Percentiles rank a stretch among this genome's conserved stretches.
Evolutionary conservation across 1,140 invertebrate species (phyloP).

Genomic region (Latrodectus geometricus): DNA sequence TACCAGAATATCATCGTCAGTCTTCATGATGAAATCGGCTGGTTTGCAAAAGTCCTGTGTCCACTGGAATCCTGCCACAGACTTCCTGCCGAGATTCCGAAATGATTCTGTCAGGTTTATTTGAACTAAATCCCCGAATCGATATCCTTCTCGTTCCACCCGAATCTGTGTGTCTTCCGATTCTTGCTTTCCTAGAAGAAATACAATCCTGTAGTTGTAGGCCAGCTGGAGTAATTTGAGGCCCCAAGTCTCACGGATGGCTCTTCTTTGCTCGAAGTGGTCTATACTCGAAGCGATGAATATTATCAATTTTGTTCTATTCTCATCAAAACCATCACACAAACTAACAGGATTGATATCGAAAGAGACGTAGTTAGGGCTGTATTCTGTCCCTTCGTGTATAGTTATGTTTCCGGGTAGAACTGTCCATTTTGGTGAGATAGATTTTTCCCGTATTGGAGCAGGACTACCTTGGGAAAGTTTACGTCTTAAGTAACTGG

Average conservation of each 20-base stretch:
- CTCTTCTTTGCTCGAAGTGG: slow-evolving; percentile 59
- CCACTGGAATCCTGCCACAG: slow-evolving; percentile 69
- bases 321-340: slow-evolving; percentile 54
- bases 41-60: slow-evolving; percentile 66
- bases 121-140: slow-evolving; percentile 70
- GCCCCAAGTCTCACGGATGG: slow-evolving; percentile 65
- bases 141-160: slow-evolving; percentile 66
- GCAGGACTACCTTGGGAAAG: slow-evolving; percentile 17
- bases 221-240: slow-evolving; percentile 62
- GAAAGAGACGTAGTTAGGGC: slow-evolving; percentile 57
- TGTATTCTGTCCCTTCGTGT: slow-evolving; percentile 56
- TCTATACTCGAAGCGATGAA: slow-evolving; percentile 63
- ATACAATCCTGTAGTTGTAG: slow-evolving; percentile 64
- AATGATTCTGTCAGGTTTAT: slow-evolving; percentile 70
- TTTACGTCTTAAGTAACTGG: slow-evolving; percentile 10
- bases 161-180: slow-evolving; percentile 4
- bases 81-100: slow-evolving; percentile 70
- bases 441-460: neutral
- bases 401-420: slow-evolving; percentile 53
- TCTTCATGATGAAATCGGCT: slow-evolving; percentile 69
- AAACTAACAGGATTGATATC: slow-evolving; percentile 51
- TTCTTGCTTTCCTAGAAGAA: slow-evolving; percentile 60
- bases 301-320: slow-evolving; percentile 54
- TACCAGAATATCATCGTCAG: slow-evolving; percentile 71
- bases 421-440: slow-evolving; percentile 68